A percentile compares a stretch with the other conserved stretches of the same genome.
phyloP scores from a whole-genome alignment of 1,140 invertebrate species.

The Bombus sylvicola region DNA sequence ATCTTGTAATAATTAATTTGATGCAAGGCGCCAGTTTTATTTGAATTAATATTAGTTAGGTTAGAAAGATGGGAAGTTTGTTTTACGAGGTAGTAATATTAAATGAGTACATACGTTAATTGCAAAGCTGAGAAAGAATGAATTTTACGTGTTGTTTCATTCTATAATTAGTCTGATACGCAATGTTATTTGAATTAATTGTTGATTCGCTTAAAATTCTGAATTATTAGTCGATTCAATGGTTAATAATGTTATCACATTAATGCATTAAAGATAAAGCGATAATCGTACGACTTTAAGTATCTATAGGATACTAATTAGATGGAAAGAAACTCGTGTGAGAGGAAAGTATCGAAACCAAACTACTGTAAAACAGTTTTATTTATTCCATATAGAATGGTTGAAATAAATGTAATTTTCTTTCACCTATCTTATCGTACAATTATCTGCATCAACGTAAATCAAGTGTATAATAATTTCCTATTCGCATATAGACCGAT shows the following conservation, averaged over 20 bases:
- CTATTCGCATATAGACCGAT: not conserved
- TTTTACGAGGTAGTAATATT: not conserved
- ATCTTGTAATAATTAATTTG: not conserved
- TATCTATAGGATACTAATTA: not conserved
- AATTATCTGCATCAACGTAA: not conserved
- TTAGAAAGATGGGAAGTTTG: not conserved
- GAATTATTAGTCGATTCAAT: no score
- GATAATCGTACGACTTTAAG: not conserved
- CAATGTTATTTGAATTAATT: not conserved
- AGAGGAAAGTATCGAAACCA: not conserved
- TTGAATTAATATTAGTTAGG: no score
- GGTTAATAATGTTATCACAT: no score
- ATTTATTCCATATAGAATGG: not conserved
- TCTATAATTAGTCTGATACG: not conserved
- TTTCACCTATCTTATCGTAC: not conserved
- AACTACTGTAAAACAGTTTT: not conserved
- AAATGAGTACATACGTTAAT: not conserved
- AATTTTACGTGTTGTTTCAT: not conserved
- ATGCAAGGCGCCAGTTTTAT: not conserved
- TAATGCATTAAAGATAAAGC: not conserved
- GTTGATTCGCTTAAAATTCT: not conserved
- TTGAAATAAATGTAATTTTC: not conserved
- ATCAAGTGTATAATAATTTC: not conserved
- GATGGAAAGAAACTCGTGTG: not conserved
- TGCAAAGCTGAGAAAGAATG: not conserved